phyloP scores from a whole-genome alignment of 2,113 vertebrate genomes.

The Axis porcinus region DNA sequence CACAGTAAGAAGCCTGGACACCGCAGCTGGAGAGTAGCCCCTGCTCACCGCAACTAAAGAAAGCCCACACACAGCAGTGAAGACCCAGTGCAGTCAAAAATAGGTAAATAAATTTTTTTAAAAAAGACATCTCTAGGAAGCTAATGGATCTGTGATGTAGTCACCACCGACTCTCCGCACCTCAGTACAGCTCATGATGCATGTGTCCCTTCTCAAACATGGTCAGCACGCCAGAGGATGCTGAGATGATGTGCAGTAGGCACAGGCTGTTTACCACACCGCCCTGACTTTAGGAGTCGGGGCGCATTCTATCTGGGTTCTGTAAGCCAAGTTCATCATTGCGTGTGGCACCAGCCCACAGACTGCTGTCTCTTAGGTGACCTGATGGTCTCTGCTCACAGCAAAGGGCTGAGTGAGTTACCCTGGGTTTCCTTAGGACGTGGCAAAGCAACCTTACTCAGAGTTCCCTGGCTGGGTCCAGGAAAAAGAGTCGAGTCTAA shows the following conservation, averaged over 20 bases:
- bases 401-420: constrained; percentile 67
- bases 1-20: background rate
- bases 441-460: constrained; percentile 81
- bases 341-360: constrained; percentile 75
- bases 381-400: constrained; percentile 77
- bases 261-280: constrained; percentile 76
- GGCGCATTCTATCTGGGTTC: constrained; percentile 75
- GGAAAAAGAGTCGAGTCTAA: constrained; percentile 51
- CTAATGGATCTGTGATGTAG: constrained; percentile 41
- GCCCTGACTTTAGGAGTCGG: constrained; percentile 74
- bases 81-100: background rate
- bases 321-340: constrained; percentile 80
- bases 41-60: too few species aligned
- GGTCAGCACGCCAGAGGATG: constrained; percentile 66
- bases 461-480: constrained; percentile 76
- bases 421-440: constrained; percentile 77
- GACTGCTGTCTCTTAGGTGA: constrained; percentile 77
- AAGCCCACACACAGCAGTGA: background rate
- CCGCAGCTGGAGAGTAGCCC: background rate
- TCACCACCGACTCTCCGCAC: constrained; percentile 56
- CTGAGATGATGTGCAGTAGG: constrained; percentile 75
- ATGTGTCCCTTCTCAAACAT: constrained; percentile 64
- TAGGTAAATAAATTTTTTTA: background rate
- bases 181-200: constrained; percentile 63
- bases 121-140: background rate